Conservation (phyloP, 2,888 invertebrate species). For the Rhagonycha fulva region DNA sequence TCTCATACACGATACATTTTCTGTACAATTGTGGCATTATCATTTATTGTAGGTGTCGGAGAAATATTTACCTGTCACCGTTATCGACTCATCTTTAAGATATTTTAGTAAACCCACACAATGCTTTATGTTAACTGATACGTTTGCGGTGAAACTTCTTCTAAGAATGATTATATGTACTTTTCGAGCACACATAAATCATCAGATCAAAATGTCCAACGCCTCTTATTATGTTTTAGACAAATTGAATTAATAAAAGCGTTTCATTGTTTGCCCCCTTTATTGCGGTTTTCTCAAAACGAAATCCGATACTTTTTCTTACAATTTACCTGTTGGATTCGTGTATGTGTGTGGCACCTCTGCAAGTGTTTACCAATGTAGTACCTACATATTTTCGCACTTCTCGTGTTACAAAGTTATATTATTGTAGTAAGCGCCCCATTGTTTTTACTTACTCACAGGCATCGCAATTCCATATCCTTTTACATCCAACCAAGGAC, state of each 20-base stretch:
- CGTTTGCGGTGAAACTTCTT: constrained; percentile 18
- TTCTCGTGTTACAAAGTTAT: not conserved
- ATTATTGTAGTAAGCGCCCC: not conserved
- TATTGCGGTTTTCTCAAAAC: constrained; percentile 10
- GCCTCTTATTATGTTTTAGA: constrained; percentile 13
- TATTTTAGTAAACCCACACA: constrained; percentile 22
- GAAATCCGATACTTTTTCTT: constrained; percentile 17
- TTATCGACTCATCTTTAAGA: constrained; percentile 26
- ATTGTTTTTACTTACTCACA: constrained; percentile 67
- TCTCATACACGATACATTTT: not conserved
- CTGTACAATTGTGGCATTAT: not conserved
- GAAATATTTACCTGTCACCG: constrained; percentile 9
- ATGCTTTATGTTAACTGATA: constrained; percentile 17
- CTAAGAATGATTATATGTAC: constrained; percentile 15
- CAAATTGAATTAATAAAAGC: constrained; percentile 26
- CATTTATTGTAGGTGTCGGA: not conserved
- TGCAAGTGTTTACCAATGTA: not conserved
- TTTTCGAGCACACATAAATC: constrained; percentile 22
- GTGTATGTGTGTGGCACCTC: not conserved
- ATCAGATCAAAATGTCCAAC: constrained; percentile 18
- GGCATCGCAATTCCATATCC: constrained; percentile 94
- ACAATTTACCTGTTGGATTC: not conserved
- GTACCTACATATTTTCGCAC: not conserved
- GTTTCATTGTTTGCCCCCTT: constrained; percentile 17
- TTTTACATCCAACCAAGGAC: constrained; percentile 83